Conservation (phyloP, 2,797 vertebrate species). For the Leptodactylus fallax region DNA sequence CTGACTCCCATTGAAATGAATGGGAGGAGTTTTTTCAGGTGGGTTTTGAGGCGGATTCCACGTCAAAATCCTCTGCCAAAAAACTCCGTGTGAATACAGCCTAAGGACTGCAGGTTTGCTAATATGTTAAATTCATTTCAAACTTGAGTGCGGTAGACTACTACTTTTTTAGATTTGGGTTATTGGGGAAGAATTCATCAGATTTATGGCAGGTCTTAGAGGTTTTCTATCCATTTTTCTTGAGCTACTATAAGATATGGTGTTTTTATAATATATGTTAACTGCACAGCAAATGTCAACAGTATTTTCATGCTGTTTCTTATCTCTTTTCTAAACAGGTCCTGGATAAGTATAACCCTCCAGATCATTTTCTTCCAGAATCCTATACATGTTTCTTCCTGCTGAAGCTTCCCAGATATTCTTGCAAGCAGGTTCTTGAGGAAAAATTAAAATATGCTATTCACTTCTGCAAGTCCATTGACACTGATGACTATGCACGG, state of each 20-base stretch:
- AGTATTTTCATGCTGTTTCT: not conserved
- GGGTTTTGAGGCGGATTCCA: too few species aligned
- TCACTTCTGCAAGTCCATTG: constrained; percentile 99
- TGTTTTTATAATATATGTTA: not conserved
- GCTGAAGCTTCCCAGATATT: constrained; percentile 96
- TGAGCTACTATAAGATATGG: too few species aligned
- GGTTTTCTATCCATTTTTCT: not conserved
- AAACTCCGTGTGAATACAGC: too few species aligned
- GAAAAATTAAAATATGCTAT: constrained; percentile 98
- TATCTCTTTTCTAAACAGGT: constrained; percentile 77
- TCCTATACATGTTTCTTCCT: constrained; percentile 99
- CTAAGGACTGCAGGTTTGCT: too few species aligned
- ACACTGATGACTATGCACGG: constrained; percentile 97
- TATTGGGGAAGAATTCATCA: not conserved
- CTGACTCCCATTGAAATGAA: too few species aligned
- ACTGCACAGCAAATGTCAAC: too few species aligned
- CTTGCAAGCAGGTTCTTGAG: constrained; percentile 94
- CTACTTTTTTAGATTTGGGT: not conserved
- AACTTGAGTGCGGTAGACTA: not conserved
- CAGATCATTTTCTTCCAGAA: constrained; percentile 97
- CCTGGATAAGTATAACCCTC: constrained; percentile 97
- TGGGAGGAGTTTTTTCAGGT: too few species aligned
- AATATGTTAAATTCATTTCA: too few species aligned
- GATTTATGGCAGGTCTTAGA: not conserved
- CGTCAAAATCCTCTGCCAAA: too few species aligned